Evolutionary conservation across 2,113 vertebrate species (phyloP).

Genomic region (Bubo bubo): DNA sequence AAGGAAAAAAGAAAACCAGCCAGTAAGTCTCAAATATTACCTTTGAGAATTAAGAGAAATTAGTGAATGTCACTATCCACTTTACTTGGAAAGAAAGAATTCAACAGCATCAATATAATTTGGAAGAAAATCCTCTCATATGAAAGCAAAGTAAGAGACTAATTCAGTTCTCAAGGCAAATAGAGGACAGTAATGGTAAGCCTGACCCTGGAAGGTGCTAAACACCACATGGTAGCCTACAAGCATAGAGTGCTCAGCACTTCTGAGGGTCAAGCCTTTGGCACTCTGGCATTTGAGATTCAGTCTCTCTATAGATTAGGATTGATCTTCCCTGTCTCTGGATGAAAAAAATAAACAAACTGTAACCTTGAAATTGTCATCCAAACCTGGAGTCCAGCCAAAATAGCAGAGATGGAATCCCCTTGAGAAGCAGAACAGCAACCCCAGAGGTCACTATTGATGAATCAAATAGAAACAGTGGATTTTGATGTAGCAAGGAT

Average conservation of each 20-base stretch:
- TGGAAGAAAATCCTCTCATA: neutral
- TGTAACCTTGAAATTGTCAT: slow-evolving; percentile 53
- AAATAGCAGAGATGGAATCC: slow-evolving; percentile 10
- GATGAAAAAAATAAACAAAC: neutral
- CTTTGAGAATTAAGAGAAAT: neutral
- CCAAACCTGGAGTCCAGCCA: slow-evolving; percentile 40
- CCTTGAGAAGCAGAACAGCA: slow-evolving; percentile 40
- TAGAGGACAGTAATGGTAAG: neutral
- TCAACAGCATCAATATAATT: neutral
- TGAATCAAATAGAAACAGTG: neutral
- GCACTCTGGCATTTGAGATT: slow-evolving; percentile 13
- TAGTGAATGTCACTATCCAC: neutral
- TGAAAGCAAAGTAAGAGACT: neutral
- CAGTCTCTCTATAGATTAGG: slow-evolving; percentile 38
- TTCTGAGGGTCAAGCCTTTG: slow-evolving; percentile 18
- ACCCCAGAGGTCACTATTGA: slow-evolving; percentile 33
- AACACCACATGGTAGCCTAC: neutral
- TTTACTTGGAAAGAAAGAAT: neutral
- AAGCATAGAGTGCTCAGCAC: neutral
- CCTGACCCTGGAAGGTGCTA: neutral
- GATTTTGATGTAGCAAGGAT: neutral
- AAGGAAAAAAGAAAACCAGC: neutral
- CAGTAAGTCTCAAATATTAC: neutral
- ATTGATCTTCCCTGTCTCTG: slow-evolving; percentile 40
- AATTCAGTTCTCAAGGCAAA: neutral